Base-by-base conservation (phyloP, 1,140 invertebrate genomes). In the Olivierus martensii region DNA sequence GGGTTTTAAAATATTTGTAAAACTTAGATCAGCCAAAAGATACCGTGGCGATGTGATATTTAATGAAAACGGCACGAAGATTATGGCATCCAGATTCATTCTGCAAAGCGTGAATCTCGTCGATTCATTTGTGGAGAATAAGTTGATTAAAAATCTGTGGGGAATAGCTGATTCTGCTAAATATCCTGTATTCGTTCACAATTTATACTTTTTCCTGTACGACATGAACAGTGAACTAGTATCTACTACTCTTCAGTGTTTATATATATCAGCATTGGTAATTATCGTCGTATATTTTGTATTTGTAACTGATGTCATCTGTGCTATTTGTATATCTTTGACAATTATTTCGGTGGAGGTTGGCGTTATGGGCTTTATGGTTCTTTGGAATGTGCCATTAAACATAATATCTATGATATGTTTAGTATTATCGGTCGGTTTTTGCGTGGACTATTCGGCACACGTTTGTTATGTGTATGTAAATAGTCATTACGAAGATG, bases 331-430 rank as follows among this genome's bases (percentile, higher is more conserved):
- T 85, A 88, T 97, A 0, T 89, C 88, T 2, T 83, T 94, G 55
- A 90, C 88, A 55, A 93, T 98, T 38, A 78, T 94, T 17, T 94
- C 88, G 1, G 95, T 98, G 53, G 89, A 95, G 67, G 69, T 85
- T 7, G 92, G 92, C 14, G 89, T 97, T 0, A 83, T 92, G 3
- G 93, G 92, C 1, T 95, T 94, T 70, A 93, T 98, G 86, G 81
- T 88, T 0, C 71, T 94, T 2, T 96, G 92, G 90, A 80, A 82
- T 57, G 87, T 97, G 1, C 92, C 88, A 63, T 72, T 97, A 36
- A 92, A 95, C 67, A 89, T 90, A 6, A 93, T 98, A 61, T 95
- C 91, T 0, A 98, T 96, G 92, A 95, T 97, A 37, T 95, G 96
- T 63, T 74, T 97, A 3, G 95, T 98, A 46, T 95, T 98, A 89